Evolutionary conservation across 2,888 invertebrate species (phyloP).

Genomic region (Endotricha flammealis): DNA sequence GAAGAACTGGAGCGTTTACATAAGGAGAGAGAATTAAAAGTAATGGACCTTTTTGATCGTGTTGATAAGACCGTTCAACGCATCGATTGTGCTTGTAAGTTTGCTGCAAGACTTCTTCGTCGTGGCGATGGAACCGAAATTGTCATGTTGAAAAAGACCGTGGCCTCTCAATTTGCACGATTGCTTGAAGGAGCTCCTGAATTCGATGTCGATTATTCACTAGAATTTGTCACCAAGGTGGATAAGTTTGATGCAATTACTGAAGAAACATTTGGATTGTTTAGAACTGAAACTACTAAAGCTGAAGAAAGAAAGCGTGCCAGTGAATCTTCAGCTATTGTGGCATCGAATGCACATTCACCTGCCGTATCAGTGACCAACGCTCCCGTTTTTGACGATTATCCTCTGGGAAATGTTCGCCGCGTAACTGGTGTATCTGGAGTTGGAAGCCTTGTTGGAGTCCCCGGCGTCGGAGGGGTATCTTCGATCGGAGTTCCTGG

Average conservation of each 20-base stretch:
- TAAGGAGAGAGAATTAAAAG: constrained; percentile 89
- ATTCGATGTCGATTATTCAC: constrained; percentile 86
- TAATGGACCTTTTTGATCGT: constrained; percentile 92
- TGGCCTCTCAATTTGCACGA: constrained; percentile 86
- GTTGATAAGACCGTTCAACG: constrained; percentile 90
- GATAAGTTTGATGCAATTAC: constrained; percentile 86
- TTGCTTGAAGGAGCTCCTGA: constrained; percentile 90
- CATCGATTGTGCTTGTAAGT: constrained; percentile 92
- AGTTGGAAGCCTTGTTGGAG: constrained; percentile 48
- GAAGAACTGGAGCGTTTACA: constrained; percentile 87
- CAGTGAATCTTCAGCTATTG: constrained; percentile 65
- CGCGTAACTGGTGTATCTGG: constrained; percentile 49
- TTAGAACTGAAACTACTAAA: constrained; percentile 81
- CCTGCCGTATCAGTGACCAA: constrained; percentile 78
- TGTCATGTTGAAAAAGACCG: constrained; percentile 88
- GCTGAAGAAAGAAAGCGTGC: constrained; percentile 75
- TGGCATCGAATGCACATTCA: constrained; percentile 63
- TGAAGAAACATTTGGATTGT: constrained; percentile 85
- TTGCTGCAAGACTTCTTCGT: constrained; percentile 87
- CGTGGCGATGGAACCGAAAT: constrained; percentile 92
- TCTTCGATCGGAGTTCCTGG: constrained; percentile 45
- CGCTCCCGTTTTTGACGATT: constrained; percentile 88
- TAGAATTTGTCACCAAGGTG: constrained; percentile 89
- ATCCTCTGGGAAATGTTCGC: constrained; percentile 74
- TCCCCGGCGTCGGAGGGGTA: constrained; percentile 34